A percentile compares a stretch with the other conserved stretches of the same genome.
These are phyloP conservation scores for Danio albolineatus DNA, from an alignment of 2,797 vertebrate genomes.

Conservation along the genomic window DNA sequence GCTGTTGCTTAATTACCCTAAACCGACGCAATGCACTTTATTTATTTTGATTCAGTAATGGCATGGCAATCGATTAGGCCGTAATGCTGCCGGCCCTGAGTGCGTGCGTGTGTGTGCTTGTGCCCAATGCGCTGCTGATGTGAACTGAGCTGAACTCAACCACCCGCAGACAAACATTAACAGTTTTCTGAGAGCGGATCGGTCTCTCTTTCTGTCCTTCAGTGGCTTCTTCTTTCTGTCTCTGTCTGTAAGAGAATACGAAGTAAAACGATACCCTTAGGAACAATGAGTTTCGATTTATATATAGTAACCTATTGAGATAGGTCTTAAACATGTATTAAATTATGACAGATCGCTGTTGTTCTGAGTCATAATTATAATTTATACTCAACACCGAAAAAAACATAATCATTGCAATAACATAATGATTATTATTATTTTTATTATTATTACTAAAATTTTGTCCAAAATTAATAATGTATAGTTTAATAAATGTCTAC, in stretches of 20 bases:
- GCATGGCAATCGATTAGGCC: constrained; percentile 82
- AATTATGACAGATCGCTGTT: not conserved
- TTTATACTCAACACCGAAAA: no score
- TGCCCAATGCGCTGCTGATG: constrained; percentile 34
- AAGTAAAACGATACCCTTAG: not conserved
- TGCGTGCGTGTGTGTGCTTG: constrained; percentile 43
- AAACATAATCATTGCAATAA: no score
- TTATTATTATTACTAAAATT: no score
- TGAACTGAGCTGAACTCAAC: constrained; percentile 71
- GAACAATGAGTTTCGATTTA: constrained; percentile 1
- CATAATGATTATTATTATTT: no score
- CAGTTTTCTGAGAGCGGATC: constrained; percentile 69
- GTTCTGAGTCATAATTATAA: no score
- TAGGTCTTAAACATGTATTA: not conserved
- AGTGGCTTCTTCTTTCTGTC: constrained; percentile 27
- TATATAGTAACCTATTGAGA: not conserved
- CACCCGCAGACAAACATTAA: constrained; percentile 72
- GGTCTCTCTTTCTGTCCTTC: constrained; percentile 37
- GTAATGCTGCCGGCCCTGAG: constrained; percentile 69
- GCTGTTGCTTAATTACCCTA: constrained; percentile 80
- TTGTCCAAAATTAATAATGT: no score
- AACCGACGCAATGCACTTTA: constrained; percentile 80
- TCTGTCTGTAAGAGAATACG: constrained; percentile 10
- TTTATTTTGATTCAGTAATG: constrained; percentile 83
- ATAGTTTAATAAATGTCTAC: no score